Evolutionary conservation across 2,113 vertebrate genomes (phyloP), one percentile per base, ranked within the genome.

Genomic region (Muntiacus muntjak): DNA sequence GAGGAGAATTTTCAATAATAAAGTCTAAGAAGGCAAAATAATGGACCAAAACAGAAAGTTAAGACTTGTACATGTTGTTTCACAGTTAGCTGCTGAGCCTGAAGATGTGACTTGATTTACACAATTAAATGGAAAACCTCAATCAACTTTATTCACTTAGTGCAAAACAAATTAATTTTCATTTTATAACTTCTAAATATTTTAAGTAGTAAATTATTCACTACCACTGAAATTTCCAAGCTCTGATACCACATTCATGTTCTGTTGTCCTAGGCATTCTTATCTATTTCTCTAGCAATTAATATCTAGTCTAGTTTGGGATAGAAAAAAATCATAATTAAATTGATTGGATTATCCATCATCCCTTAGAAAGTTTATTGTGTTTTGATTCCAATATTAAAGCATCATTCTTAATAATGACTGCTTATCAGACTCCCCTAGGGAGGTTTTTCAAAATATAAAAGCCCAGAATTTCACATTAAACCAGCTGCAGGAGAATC

Each of bases 301-400:
- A 98, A 89, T 60, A 94, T 94, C 43, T 90, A 95, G 47, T 88
- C 45, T 96, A 96, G 64, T 88, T 95, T 94, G 40, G 6, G 36
- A 94, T 16, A 95, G 55, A 95, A 95, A 95, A 97, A 96, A 97
- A 97, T 98, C 50, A 54, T 97, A 97, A 97, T 94, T 97, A 97
- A 95, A 96, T 94, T 67, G 92, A 64, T 26, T 92, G 74, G 96
- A 86, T 97, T 95, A 96, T 93, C 93, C 55, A 96, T 95, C 21
- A 89, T 64, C 43, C 40, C 40, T 74, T 93, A 88, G 54, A 94
- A 89, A 88, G 45, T 13, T 84, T 93, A 91, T 92, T 97, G 58
- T 94, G 84, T 79, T 97, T 97, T 94, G 47, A 97, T 94, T 94
- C 58, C 21, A 92, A 85, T 76, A 92, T 52, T 89, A 81, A 95